Conservation (phyloP, 2,888 invertebrate species). For the Lysandra bellargus region DNA sequence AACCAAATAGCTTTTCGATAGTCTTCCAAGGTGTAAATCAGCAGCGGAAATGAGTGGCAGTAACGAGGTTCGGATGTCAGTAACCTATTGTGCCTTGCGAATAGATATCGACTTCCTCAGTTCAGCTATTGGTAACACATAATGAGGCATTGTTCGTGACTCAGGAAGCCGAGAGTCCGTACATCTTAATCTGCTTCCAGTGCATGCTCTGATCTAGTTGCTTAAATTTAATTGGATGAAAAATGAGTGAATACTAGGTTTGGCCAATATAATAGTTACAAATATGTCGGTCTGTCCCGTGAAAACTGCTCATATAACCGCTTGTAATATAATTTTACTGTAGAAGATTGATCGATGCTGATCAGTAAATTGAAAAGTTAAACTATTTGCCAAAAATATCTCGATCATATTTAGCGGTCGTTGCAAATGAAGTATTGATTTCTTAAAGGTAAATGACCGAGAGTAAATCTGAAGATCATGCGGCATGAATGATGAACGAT, state of each 20-base stretch:
- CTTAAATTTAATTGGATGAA: conserved; percentile 45
- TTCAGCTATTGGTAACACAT: conserved; percentile 68
- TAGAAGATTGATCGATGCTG: no score
- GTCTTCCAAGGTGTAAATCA: conserved; percentile 57
- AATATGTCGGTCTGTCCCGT: not conserved
- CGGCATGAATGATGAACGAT: conserved; percentile 55
- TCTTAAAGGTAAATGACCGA: conserved; percentile 58
- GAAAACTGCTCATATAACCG: not conserved
- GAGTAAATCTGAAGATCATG: conserved; percentile 61
- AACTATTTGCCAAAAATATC: not conserved
- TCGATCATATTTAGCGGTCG: not conserved
- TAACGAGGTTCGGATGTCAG: conserved; percentile 81
- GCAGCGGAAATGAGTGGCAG: conserved; percentile 74
- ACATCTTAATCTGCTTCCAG: conserved; percentile 65
- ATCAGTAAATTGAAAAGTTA: not conserved
- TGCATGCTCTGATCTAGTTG: conserved; percentile 56
- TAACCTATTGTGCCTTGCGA: conserved; percentile 79
- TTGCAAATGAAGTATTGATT: conserved; percentile 35
- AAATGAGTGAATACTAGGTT: not conserved
- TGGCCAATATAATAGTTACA: not conserved
- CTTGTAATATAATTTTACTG: no score
- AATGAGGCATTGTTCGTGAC: conserved; percentile 71
- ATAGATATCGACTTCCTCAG: conserved; percentile 80
- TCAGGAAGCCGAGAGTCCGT: conserved; percentile 51
- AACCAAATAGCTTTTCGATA: conserved; percentile 18